phyloP scores from a whole-genome alignment of 2,888 invertebrate species.

The Cheiracanthium punctorium region DNA sequence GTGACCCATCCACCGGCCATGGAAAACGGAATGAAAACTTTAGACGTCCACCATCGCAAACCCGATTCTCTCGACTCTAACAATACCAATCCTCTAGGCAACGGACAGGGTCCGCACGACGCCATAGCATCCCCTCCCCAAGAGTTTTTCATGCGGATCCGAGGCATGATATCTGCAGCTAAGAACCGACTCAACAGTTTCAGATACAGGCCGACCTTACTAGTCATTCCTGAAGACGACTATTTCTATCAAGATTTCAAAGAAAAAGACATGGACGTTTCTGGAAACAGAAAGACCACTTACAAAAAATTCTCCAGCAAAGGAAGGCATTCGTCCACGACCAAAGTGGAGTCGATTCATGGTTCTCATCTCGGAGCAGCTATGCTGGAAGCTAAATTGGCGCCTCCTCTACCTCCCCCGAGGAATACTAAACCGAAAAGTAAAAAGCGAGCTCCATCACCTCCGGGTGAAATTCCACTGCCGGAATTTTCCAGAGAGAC shows the following conservation, averaged over 20 bases:
- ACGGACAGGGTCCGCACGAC: neutral
- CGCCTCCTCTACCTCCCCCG: slow-evolving; percentile 61
- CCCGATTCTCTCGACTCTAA: neutral
- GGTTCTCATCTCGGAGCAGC: slow-evolving; percentile 66
- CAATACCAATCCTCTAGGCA: slow-evolving; percentile 16
- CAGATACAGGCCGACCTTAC: slow-evolving; percentile 66
- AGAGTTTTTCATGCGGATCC: slow-evolving; percentile 64
- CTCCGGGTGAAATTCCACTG: slow-evolving; percentile 25
- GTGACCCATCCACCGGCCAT: neutral
- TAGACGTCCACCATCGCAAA: neutral
- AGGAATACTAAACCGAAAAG: slow-evolving; percentile 44
- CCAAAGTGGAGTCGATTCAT: slow-evolving; percentile 58
- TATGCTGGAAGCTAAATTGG: slow-evolving; percentile 61
- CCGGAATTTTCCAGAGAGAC: slow-evolving; percentile 27
- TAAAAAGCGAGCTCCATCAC: slow-evolving; percentile 61
- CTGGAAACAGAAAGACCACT: slow-evolving; percentile 27
- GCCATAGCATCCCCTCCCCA: slow-evolving; percentile 31
- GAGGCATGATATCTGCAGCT: slow-evolving; percentile 68
- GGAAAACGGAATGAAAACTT: slow-evolving; percentile 5
- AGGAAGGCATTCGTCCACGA: neutral
- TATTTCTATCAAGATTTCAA: slow-evolving; percentile 68
- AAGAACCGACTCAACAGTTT: slow-evolving; percentile 64
- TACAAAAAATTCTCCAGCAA: slow-evolving; percentile 39
- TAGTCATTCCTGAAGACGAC: slow-evolving; percentile 71
- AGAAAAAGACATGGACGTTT: slow-evolving; percentile 47